A percentile compares a stretch with the other conserved stretches of the same genome.
Evolutionary conservation across 2,797 vertebrate genomes (phyloP).

Genomic region (Capromys pilorides): DNA sequence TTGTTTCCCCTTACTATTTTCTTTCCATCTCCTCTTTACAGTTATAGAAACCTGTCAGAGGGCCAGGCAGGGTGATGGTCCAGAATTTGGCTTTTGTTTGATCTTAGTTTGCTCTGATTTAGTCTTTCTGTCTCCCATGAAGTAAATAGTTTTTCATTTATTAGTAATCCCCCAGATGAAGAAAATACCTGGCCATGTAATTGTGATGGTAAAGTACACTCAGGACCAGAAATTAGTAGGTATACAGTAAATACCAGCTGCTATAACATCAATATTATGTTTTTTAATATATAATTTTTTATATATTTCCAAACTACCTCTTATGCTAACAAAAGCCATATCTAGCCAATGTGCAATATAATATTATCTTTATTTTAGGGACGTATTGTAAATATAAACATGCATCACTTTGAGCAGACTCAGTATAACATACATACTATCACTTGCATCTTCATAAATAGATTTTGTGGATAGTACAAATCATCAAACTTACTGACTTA

Average conservation of each 20-base stretch:
- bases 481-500: slow-evolving; percentile 8
- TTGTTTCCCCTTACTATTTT: neutral
- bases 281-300: slow-evolving; percentile 15
- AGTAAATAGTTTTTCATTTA: slow-evolving; percentile 16
- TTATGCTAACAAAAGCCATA: slow-evolving; percentile 23
- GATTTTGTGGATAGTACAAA: neutral
- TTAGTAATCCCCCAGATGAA: neutral
- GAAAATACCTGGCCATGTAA: neutral
- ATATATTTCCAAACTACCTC: slow-evolving; percentile 31
- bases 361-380: slow-evolving; percentile 31
- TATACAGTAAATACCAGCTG: neutral
- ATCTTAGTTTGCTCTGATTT: neutral
- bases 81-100: slow-evolving; percentile 3
- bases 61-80: neutral
- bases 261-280: neutral
- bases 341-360: neutral
- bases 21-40: neutral
- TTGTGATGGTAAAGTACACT: neutral
- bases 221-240: neutral
- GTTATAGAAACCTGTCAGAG: neutral
- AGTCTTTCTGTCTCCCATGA: slow-evolving; percentile 20
- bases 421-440: neutral
- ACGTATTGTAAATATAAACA: neutral
- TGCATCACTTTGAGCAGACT: neutral
- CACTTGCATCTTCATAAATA: neutral